Conservation (phyloP, 2,113 vertebrate species). For the Willisornis vidua region DNA sequence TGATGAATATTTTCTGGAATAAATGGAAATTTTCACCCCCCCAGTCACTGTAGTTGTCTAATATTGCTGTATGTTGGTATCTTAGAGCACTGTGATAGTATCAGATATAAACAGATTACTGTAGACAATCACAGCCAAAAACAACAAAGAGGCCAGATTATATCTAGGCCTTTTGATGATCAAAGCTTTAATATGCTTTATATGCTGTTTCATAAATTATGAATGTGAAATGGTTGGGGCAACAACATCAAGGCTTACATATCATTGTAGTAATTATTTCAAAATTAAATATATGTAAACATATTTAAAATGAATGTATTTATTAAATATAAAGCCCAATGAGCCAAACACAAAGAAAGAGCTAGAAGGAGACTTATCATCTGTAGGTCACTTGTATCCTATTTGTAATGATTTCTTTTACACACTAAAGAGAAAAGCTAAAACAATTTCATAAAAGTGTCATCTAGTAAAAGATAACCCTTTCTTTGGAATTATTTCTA, state of each 20-base stretch:
- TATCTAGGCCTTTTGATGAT: slow-evolving; percentile 46
- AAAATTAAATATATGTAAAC: slow-evolving; percentile 66
- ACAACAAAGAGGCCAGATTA: slow-evolving; percentile 45
- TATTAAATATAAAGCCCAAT: slow-evolving; percentile 46
- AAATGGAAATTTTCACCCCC: slow-evolving; percentile 14
- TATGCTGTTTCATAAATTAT: slow-evolving; percentile 65
- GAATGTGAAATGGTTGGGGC: slow-evolving; percentile 51
- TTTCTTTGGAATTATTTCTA: slow-evolving; percentile 9
- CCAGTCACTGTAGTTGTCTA: background rate
- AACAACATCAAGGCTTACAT: slow-evolving; percentile 51
- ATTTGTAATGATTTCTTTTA: slow-evolving; percentile 60
- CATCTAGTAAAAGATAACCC: background rate
- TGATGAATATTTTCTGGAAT: background rate
- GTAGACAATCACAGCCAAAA: slow-evolving; percentile 25
- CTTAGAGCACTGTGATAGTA: background rate
- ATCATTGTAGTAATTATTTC: slow-evolving; percentile 59
- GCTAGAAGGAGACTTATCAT: slow-evolving; percentile 50
- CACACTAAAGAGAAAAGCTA: slow-evolving; percentile 33
- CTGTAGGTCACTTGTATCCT: slow-evolving; percentile 41
- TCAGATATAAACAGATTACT: slow-evolving; percentile 23
- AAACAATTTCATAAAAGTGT: slow-evolving; percentile 27
- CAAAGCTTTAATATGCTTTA: slow-evolving; percentile 54
- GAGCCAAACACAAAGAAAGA: slow-evolving; percentile 57
- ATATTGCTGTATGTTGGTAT: background rate
- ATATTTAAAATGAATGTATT: slow-evolving; percentile 56